phyloP scores from a whole-genome alignment of 2,888 invertebrate genomes.

The Lasioglossum calceatum region DNA sequence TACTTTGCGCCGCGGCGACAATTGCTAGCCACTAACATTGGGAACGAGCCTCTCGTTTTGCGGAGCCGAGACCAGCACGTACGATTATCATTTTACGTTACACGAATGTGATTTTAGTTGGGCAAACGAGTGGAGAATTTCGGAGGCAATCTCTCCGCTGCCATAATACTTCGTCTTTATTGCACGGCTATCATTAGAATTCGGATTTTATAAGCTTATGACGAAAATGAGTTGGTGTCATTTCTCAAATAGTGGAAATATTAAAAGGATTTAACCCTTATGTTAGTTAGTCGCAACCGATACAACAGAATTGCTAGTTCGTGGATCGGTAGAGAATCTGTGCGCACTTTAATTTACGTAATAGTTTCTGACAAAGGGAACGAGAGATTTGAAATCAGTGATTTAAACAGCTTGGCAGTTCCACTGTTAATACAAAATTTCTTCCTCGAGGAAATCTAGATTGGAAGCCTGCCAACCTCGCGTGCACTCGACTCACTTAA shows the following conservation, averaged over 20 bases:
- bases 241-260: not conserved
- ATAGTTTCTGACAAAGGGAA: not conserved
- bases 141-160: not conserved
- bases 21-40: not conserved
- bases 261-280: not conserved
- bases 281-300: too few species aligned
- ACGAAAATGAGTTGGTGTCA: too few species aligned
- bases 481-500: constrained; percentile 11
- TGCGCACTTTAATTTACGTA: not conserved
- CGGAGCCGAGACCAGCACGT: not conserved
- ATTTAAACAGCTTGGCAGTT: constrained; percentile 4
- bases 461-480: not conserved
- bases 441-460: not conserved
- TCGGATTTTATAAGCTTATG: not conserved
- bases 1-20: not conserved
- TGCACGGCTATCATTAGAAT: not conserved
- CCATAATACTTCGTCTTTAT: not conserved
- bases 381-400: not conserved
- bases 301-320: not conserved
- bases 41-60: not conserved
- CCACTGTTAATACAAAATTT: constrained; percentile 11
- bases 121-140: not conserved
- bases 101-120: not conserved
- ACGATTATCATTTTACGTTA: not conserved
- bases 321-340: not conserved